Percentiles rank a stretch among this genome's conserved stretches.
These are phyloP conservation scores for Pelecanoides urinatrix DNA, from an alignment of 2,113 vertebrate species.

Conservation along the genomic window DNA sequence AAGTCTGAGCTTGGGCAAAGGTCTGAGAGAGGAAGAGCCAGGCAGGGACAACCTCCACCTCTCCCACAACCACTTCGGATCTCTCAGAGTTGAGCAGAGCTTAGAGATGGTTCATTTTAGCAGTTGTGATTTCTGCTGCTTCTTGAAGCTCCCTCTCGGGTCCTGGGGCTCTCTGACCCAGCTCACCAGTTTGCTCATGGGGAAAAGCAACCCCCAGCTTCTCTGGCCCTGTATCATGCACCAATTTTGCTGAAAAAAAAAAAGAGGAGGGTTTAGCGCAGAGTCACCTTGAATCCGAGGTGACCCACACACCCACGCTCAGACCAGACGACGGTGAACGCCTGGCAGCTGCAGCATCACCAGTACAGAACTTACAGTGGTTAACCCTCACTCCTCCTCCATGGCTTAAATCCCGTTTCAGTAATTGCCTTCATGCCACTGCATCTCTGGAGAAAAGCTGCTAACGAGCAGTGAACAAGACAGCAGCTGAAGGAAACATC, in stretches of 20 bases:
- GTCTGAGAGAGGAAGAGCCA: background rate
- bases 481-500: background rate
- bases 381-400: background rate
- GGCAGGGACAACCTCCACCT: background rate
- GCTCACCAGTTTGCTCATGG: background rate
- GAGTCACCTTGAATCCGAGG: background rate
- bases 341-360: background rate
- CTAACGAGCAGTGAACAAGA: background rate
- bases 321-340: background rate
- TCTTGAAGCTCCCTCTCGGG: background rate
- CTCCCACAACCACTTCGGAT: background rate
- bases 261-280: background rate
- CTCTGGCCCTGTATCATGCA: rapidly evolving
- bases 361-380: background rate
- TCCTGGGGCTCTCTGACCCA: background rate
- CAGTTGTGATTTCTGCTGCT: background rate
- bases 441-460: background rate
- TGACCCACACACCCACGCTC: background rate
- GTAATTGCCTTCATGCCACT: background rate
- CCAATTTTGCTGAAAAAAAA: background rate
- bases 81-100: background rate
- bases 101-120: background rate
- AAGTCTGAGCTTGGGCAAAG: background rate
- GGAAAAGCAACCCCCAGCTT: background rate
- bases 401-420: background rate